Evolutionary conservation across 2,888 invertebrate species (phyloP), one percentile per base, ranked within the genome.

Genomic region (Macrophya annulata): DNA sequence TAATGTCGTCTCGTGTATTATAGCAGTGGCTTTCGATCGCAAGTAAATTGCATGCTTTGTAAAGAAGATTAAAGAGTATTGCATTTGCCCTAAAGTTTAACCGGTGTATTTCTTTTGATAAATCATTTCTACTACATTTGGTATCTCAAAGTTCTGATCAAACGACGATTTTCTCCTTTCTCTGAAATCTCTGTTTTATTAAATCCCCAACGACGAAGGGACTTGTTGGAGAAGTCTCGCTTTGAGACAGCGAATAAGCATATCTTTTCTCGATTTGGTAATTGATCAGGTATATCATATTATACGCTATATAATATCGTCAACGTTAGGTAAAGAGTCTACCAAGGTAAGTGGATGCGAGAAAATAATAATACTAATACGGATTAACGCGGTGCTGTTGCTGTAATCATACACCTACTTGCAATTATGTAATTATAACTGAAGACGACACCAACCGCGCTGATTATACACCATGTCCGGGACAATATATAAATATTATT

Each of bases 381-480:
- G 31, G 68, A 83, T 65, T 68, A 10, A 51, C 43, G 31, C 21
- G n/a, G 43, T 31, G 31, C 25, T 37, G 9, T 12, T n/a, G 55
- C 37, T 68, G 68, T 83, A 83, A 83, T 68, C 83, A 62, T 83
- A 83, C 68, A 48, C 21, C 40, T 62, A 51, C 59, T 68, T 68
- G 68, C 31, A 31, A 65, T 83, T 68, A 68, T 71, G 48, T 83
- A 48, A 83, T 83, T 68, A 83, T 37, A 83, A 83, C 48, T 31
- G 71, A 31, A 83, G 83, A 68, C 83, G 83, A 83, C 71, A 83
- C 45, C 68, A 68, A 68, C 40, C 8, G 48, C 76, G 71, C 25
- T 83, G 43, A 71, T 71, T 68, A 45, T 74, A 74, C 72, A 45
- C 72, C 72, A 21, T 74, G 45, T 74, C 72, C 72, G 72, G 72